Evolutionary conservation across 1,140 invertebrate genomes (phyloP), one percentile per base, ranked within the genome.

Genomic region (Thaumetopoea pityocampa): DNA sequence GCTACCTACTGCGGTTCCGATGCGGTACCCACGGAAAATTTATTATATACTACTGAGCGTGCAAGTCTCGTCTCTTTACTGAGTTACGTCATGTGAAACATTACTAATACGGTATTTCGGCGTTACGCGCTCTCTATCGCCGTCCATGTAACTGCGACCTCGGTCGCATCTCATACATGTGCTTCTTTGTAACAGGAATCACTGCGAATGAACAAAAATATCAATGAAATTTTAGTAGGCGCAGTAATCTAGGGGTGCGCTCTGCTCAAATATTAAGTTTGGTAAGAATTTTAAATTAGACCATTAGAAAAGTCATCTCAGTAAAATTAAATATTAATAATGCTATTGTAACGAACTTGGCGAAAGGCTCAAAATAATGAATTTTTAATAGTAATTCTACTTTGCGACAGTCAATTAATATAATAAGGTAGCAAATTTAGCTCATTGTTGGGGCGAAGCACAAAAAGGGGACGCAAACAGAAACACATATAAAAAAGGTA

Each of bases 261-360:
- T 58, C 52, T 52, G 55, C 54, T 80, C 67, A 78, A 82, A 82
- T 82, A 82, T 77, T 82, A 78, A 83, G 66, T 80, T 78, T 68
- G 50, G 58, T 67, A 74, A 77, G 73, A 79, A 82, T 78, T 80
- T 82, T 70, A 80, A 78, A 80, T 78, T 66, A 37, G 59, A 69
- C 49, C 60, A 72, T 70, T 77, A 78, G 69, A 64, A 56, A 49
- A 45, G 65, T 62, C 58, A 63, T 68, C 67, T 69, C 60, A 54
- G 55, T 47, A 43, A 51, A 70, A 71, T 83, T 71, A 71, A 83
- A 78, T 78, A 80, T 83, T 77, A 77, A 83, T 77, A 77, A 68
- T 60, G 61, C 56, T 67, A 76, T 71, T 46, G 64, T 45, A 54
- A 54, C 38, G 53, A 67, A 74, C 43, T 71, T 30, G 51, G 51